phyloP scores from a whole-genome alignment of 2,113 vertebrate genomes.

The Colinus virginianus region DNA sequence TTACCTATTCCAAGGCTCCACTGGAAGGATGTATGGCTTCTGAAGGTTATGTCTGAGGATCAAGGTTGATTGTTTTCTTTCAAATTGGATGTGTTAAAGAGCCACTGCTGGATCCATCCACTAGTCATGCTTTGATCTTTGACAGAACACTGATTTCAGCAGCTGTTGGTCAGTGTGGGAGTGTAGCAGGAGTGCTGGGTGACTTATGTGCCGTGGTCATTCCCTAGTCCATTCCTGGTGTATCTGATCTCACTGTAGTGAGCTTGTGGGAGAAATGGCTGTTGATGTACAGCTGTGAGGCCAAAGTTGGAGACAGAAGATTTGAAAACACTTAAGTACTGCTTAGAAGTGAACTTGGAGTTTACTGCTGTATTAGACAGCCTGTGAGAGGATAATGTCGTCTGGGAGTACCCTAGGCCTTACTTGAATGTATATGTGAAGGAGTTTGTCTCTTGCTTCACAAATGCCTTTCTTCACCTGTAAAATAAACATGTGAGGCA shows the following conservation, averaged over 20 bases:
- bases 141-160: neutral
- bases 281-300: neutral
- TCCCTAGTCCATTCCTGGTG: neutral
- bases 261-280: neutral
- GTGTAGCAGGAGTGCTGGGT: neutral
- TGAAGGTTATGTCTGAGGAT: neutral
- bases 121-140: neutral
- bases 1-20: neutral
- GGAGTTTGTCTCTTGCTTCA: neutral
- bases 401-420: neutral
- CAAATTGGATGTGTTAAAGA: neutral
- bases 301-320: neutral
- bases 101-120: neutral
- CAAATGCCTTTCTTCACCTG: neutral
- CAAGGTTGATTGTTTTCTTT: neutral
- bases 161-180: neutral
- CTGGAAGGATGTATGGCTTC: neutral
- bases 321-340: neutral
- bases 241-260: too few species aligned
- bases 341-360: neutral
- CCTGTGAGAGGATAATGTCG: neutral
- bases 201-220: too few species aligned
- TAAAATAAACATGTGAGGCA: neutral
- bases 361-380: neutral
- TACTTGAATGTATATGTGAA: neutral